A percentile compares a stretch with the other conserved stretches of the same genome.
These are phyloP conservation scores for Motacilla alba DNA, from an alignment of 2,113 vertebrate species.

Conservation along the genomic window DNA sequence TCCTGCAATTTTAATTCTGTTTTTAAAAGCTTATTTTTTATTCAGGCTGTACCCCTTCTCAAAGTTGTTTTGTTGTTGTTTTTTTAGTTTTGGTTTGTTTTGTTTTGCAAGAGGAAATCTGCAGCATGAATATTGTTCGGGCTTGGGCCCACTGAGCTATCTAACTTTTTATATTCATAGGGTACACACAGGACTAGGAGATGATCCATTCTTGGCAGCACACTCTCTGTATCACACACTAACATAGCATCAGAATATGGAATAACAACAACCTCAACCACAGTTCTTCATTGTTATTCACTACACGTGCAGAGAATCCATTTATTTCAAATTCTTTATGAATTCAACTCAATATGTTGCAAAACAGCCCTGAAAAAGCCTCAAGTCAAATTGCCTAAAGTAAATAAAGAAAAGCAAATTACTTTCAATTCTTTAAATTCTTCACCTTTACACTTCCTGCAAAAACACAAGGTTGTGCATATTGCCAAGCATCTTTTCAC, in stretches of 20 bases:
- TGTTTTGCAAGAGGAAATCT: not conserved
- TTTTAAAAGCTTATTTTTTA: not conserved
- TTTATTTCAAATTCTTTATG: not conserved
- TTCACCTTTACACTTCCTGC: not conserved
- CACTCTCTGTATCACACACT: not conserved
- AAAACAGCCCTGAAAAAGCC: not conserved
- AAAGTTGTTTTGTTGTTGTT: not conserved
- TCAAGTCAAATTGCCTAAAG: not conserved
- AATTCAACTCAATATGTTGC: not conserved
- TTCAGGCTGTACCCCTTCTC: not conserved
- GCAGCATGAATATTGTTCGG: not conserved
- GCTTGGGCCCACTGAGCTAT: not conserved
- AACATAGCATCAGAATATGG: not conserved
- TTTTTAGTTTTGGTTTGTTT: no score
- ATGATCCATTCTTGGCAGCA: not conserved
- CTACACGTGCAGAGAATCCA: not conserved
- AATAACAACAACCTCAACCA: not conserved
- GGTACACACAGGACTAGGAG: not conserved
- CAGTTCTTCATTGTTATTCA: not conserved
- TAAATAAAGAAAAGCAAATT: slow-evolving; percentile 2
- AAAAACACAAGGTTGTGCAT: not conserved
- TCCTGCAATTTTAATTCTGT: not conserved
- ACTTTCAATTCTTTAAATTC: not conserved
- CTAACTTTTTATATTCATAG: not conserved
- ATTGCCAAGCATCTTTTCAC: not conserved